These are phyloP conservation scores for Therioaphis trifolii DNA, from an alignment of 2,888 invertebrate genomes.

Conservation along the genomic window DNA sequence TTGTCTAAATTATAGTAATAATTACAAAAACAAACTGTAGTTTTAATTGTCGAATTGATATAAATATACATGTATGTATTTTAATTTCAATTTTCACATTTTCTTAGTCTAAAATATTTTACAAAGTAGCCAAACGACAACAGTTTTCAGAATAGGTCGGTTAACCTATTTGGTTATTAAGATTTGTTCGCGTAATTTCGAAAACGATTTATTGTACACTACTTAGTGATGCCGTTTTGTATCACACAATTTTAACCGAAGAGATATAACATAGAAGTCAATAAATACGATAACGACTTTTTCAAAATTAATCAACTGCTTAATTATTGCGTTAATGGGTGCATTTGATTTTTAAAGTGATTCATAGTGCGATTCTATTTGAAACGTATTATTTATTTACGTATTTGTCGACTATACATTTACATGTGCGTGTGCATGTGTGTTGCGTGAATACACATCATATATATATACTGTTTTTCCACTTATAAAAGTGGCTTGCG, in stretches of 20 bases:
- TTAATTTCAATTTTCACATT: not conserved
- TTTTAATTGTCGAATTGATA: not conserved
- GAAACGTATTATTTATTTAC: no score
- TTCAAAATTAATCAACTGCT: not conserved
- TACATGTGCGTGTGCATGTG: no score
- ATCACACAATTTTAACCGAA: not conserved
- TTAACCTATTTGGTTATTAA: not conserved
- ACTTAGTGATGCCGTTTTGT: not conserved
- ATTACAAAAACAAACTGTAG: not conserved
- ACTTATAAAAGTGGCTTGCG: no score
- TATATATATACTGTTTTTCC: no score
- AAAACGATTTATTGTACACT: not conserved
- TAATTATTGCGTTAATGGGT: not conserved
- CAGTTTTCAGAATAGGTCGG: not conserved
- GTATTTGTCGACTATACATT: no score
- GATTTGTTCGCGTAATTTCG: conserved; percentile 10
- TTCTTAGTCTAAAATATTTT: not conserved
- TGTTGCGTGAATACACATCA: no score
- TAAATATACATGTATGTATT: not conserved
- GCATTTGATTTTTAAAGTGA: not conserved
- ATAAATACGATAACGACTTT: no score
- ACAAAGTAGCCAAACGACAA: not conserved
- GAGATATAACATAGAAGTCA: not conserved
- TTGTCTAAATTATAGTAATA: not conserved
- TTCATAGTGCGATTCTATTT: no score